These are phyloP conservation scores for Pemphigus obesinymphae DNA, from an alignment of 1,140 invertebrate species.

Conservation along the genomic window DNA sequence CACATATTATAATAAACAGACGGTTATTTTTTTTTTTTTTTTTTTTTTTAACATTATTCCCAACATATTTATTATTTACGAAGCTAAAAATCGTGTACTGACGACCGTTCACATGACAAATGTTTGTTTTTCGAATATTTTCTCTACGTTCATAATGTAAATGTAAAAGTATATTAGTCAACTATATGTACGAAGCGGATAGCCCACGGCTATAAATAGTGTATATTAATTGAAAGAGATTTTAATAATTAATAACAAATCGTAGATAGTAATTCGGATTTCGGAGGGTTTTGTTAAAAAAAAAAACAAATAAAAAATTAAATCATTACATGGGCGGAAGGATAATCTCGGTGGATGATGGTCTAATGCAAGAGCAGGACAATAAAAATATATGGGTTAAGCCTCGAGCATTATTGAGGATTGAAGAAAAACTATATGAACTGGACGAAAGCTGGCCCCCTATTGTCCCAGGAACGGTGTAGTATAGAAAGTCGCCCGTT, in stretches of 20 bases:
- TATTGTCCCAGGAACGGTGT: constrained; percentile 11
- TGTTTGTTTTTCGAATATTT: neutral
- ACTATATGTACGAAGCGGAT: too few species aligned
- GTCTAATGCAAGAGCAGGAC: too few species aligned
- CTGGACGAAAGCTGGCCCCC: neutral
- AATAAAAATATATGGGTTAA: too few species aligned
- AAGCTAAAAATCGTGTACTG: neutral
- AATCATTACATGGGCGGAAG: neutral
- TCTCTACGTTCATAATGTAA: neutral
- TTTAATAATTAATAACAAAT: neutral
- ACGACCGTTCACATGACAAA: neutral
- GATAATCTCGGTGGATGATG: neutral
- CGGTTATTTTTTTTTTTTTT: neutral
- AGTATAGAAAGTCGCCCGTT: constrained; percentile 2
- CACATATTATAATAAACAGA: neutral
- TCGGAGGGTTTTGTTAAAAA: neutral
- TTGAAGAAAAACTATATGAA: neutral
- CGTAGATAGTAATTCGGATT: neutral
- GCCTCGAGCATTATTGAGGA: neutral
- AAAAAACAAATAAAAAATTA: neutral
- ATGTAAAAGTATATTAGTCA: too few species aligned
- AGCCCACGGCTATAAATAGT: neutral
- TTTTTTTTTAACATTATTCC: too few species aligned
- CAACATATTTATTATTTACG: neutral
- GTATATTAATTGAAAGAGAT: too few species aligned